These are phyloP conservation scores for Eurosta solidaginis DNA, from an alignment of 1,140 invertebrate genomes.

Conservation along the genomic window DNA sequence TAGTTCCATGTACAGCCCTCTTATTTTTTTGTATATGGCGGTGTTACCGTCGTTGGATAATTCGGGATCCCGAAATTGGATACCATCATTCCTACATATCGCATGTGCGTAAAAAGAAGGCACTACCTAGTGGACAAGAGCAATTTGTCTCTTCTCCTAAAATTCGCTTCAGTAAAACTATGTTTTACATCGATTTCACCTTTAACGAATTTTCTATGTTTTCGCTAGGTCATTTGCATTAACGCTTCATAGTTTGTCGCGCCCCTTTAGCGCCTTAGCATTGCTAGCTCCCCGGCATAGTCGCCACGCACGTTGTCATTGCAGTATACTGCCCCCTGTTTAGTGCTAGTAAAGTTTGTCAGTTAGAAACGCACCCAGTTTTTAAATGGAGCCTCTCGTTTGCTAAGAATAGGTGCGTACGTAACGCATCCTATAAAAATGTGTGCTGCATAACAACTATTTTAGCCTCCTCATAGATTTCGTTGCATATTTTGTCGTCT, in stretches of 20 bases:
- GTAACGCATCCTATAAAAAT: not conserved
- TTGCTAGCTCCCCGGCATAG: too few relatives aligned
- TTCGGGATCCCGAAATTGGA: too few relatives aligned
- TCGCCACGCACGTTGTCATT: not conserved
- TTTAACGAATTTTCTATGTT: not conserved
- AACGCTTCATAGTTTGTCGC: not conserved
- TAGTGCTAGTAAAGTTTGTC: not conserved
- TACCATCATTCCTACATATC: too few relatives aligned
- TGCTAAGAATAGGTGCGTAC: not conserved
- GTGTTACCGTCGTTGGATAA: too few relatives aligned
- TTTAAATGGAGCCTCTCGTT: not conserved
- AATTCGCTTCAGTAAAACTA: too few relatives aligned
- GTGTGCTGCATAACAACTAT: not conserved
- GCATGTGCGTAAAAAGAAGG: too few relatives aligned
- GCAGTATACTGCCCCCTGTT: not conserved
- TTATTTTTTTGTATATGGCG: too few relatives aligned
- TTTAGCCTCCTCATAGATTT: not conserved
- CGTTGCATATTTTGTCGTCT: conserved; percentile 7
- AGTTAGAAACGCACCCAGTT: conserved; percentile 13
- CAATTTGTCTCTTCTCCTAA: too few relatives aligned
- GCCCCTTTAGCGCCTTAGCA: not conserved
- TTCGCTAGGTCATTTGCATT: not conserved
- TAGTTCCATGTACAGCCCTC: too few relatives aligned
- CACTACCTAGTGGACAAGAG: too few relatives aligned
- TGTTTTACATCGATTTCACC: conserved; percentile 8